Percentiles rank a stretch among this genome's conserved stretches.
Conservation (phyloP, 1,140 invertebrate genomes). For the Telenomus remus region DNA sequence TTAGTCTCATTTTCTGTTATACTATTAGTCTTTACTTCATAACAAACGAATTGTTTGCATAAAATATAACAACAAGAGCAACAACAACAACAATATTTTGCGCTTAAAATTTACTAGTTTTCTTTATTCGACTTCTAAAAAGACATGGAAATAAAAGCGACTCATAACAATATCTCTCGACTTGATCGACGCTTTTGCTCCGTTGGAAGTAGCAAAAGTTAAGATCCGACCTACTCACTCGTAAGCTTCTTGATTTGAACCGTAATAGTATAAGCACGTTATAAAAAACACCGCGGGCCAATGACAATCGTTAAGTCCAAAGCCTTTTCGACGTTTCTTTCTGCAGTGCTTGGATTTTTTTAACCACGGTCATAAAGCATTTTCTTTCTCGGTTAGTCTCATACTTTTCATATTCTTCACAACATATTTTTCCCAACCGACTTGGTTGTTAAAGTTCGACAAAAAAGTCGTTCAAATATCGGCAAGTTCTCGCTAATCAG, state of each 20-base stretch:
- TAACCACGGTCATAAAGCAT: conserved; percentile 9
- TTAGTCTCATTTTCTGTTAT: no score
- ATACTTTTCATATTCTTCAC: no score
- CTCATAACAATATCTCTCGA: not conserved
- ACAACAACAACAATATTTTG: no score
- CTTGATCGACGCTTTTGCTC: no score
- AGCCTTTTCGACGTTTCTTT: conserved; percentile 28
- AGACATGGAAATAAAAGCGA: no score
- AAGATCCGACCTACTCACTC: no score
- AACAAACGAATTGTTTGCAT: no score
- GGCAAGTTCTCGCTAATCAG: not conserved
- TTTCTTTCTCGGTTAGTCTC: not conserved
- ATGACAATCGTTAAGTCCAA: conserved; percentile 7
- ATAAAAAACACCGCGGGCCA: not conserved
- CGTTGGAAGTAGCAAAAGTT: no score
- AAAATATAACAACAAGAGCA: no score
- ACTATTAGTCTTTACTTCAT: no score
- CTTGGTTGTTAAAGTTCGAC: conserved; percentile 5
- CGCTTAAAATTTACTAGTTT: no score
- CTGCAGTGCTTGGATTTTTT: conserved; percentile 15
- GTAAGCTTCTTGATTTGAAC: conserved; percentile 27
- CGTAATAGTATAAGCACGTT: conserved; percentile 12
- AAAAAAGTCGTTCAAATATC: not conserved
- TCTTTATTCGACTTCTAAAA: no score
- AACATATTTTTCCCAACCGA: conserved; percentile 6